These are phyloP conservation scores for Trachymyrmex septentrionalis DNA, from an alignment of 1,140 invertebrate genomes.

Conservation along the genomic window DNA sequence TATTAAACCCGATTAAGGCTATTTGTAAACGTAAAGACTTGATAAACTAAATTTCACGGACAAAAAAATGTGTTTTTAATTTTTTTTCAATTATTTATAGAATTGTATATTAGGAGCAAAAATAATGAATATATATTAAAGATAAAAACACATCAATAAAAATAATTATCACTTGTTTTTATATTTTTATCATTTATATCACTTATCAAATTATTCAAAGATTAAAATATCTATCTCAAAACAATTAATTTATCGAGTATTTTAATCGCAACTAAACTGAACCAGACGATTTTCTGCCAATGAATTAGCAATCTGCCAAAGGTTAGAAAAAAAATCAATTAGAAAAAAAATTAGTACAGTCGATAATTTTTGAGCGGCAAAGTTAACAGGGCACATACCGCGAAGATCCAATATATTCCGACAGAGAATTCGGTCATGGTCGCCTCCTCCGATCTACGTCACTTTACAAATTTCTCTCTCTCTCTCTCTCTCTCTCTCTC, in stretches of 20 bases:
- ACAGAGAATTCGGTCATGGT: conserved; percentile 56
- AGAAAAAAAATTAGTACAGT: conserved; percentile 18
- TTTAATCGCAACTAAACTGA: not conserved
- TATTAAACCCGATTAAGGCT: too few relatives aligned
- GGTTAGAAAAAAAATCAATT: not conserved
- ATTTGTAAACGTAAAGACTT: too few relatives aligned
- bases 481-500: not conserved
- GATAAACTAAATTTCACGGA: not conserved
- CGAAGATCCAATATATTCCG: conserved; percentile 52
- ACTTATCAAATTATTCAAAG: not conserved
- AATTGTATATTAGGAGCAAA: not conserved
- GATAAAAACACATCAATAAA: not conserved
- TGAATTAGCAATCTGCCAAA: conserved; percentile 17
- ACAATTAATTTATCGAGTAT: not conserved
- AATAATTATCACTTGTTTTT: too few relatives aligned
- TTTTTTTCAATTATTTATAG: not conserved
- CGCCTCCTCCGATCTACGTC: conserved; percentile 43
- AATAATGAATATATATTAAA: not conserved
- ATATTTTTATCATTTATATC: not conserved
- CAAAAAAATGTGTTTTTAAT: not conserved
- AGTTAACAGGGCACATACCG: conserved; percentile 7
- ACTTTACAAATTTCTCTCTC: conserved; percentile 33
- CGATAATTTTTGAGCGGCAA: conserved; percentile 22
- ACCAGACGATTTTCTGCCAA: not conserved
- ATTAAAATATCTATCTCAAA: not conserved